Conservation (phyloP, 92 coral and sea anemone genomes). For the Zoanthus sansibaricus region DNA sequence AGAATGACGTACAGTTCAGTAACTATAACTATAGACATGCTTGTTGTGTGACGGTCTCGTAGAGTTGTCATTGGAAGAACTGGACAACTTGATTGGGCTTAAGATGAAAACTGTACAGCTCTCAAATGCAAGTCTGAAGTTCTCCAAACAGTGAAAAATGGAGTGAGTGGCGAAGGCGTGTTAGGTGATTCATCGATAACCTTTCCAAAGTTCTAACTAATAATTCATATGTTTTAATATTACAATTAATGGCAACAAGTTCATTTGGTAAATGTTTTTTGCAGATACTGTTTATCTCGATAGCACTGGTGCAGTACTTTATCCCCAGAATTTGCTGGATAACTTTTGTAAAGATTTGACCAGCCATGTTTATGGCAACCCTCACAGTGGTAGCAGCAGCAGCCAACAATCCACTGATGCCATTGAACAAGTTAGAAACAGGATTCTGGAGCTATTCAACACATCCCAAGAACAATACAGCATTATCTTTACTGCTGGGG, state of each 20-base stretch:
- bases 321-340: slow-evolving; percentile 81
- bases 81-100: too few species aligned
- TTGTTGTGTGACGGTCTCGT: too few species aligned
- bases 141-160: too few species aligned
- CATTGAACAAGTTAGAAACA: slow-evolving; percentile 81
- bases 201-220: not conserved
- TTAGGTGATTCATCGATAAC: not conserved
- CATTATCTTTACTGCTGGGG: slow-evolving; percentile 90
- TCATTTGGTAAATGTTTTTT: not conserved
- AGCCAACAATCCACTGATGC: slow-evolving; percentile 79
- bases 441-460: slow-evolving; percentile 81
- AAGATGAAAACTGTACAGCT: too few species aligned
- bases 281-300: slow-evolving; percentile 88
- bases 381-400: slow-evolving; percentile 90
- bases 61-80: too few species aligned
- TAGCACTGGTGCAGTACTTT: slow-evolving; percentile 88
- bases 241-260: not conserved
- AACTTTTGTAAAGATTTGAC: slow-evolving; percentile 67
- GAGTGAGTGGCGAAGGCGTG: too few species aligned
- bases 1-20: too few species aligned
- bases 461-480: slow-evolving; percentile 81
- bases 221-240: not conserved
- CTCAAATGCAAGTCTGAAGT: too few species aligned
- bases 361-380: slow-evolving; percentile 88
- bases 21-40: too few species aligned